Conservation (phyloP, 2,797 vertebrate genomes). For the Lutjanus campechanus region DNA sequence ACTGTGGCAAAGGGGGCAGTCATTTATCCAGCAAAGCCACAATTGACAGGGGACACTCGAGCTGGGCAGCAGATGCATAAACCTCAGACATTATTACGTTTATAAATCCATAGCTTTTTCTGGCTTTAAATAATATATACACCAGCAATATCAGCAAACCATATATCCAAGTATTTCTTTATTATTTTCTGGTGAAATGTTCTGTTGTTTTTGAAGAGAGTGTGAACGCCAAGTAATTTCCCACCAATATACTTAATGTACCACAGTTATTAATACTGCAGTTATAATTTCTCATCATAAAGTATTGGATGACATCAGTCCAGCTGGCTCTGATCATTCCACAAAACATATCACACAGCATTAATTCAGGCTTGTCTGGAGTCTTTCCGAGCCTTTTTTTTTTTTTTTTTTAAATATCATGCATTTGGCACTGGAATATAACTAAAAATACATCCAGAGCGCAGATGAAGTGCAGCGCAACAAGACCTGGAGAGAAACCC, state of each 20-base stretch:
- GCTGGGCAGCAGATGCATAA: constrained; percentile 39
- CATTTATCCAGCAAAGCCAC: constrained; percentile 55
- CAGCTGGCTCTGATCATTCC: constrained; percentile 21
- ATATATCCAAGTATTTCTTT: constrained; percentile 3
- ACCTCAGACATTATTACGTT: constrained; percentile 16
- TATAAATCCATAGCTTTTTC: constrained; percentile 18
- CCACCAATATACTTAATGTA: constrained; percentile 21
- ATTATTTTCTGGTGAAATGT: neutral
- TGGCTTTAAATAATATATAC: constrained; percentile 9
- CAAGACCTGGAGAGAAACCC: neutral
- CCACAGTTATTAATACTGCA: neutral
- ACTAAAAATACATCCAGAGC: constrained; percentile 1
- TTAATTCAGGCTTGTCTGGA: constrained; percentile 1
- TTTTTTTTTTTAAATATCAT: constrained; percentile 5
- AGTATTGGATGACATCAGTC: constrained; percentile 13
- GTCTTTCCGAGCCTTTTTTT: neutral
- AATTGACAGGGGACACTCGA: constrained; percentile 56
- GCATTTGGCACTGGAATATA: neutral
- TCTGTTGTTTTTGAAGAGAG: neutral
- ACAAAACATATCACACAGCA: constrained; percentile 16
- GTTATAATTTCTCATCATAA: constrained; percentile 22
- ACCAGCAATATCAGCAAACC: constrained; percentile 20
- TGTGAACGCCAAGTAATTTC: constrained; percentile 27
- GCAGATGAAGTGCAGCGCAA: neutral
- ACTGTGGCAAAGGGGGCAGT: constrained; percentile 30